Evolutionary conservation across 2,113 vertebrate genomes (phyloP).

Genomic region (Microtus ochrogaster): DNA sequence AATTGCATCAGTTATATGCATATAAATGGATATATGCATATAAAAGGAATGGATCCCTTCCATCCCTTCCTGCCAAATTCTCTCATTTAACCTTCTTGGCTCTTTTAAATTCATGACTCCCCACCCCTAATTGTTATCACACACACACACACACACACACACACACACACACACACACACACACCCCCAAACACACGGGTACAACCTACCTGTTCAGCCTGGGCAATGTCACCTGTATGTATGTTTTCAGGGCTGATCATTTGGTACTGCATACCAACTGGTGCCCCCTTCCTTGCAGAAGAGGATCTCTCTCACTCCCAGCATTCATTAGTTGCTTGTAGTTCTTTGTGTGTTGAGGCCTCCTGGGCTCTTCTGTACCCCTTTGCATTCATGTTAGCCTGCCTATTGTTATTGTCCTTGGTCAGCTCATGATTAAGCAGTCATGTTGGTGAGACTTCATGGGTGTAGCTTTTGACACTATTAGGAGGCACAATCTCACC

Average conservation of each 20-base stretch:
- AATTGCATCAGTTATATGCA: background rate
- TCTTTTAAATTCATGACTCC: background rate
- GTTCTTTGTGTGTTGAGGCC: background rate
- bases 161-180: background rate
- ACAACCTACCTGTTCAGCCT: background rate
- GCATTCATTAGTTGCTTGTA: background rate
- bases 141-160: background rate
- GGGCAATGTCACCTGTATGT: background rate
- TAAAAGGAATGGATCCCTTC: too few relatives aligned
- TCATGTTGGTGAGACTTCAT: background rate
- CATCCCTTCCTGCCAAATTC: background rate
- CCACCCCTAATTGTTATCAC: background rate
- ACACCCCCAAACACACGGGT: background rate
- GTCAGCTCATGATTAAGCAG: background rate
- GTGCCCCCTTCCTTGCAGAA: background rate
- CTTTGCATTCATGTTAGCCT: too few relatives aligned
- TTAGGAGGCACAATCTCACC: background rate
- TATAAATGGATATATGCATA: too few relatives aligned
- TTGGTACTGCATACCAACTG: background rate
- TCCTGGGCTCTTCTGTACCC: background rate
- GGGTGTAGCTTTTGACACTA: background rate
- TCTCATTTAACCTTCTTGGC: background rate
- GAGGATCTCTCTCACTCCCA: background rate
- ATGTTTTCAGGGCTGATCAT: background rate
- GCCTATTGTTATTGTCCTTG: background rate